Conservation (phyloP, 1,140 invertebrate genomes). For the Sitodiplosis mosellana region DNA sequence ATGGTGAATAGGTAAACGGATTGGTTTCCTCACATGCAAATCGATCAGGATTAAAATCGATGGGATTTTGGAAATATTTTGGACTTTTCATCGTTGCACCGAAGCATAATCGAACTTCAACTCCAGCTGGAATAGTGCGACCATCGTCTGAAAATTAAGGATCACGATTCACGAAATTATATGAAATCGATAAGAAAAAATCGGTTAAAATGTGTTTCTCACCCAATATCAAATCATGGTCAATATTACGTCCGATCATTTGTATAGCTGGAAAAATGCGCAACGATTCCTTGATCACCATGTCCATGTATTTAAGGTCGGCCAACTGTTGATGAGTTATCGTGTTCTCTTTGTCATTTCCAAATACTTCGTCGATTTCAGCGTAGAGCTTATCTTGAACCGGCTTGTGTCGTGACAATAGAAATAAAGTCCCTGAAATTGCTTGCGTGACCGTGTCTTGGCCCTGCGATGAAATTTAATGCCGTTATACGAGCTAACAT, state of each 20-base stretch:
- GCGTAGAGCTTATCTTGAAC: slow-evolving; percentile 2
- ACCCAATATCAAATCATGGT: slow-evolving; percentile 35
- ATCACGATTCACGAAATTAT: not conserved
- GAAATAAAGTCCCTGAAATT: slow-evolving; percentile 1
- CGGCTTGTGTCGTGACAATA: not conserved
- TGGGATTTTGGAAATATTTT: slow-evolving; percentile 34
- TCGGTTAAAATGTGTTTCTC: not conserved
- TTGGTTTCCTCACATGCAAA: slow-evolving; percentile 28
- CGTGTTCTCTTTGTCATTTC: not conserved
- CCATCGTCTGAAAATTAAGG: slow-evolving; percentile 9
- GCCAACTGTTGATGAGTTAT: not conserved
- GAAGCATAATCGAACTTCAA: slow-evolving; percentile 21
- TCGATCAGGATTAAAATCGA: slow-evolving; percentile 40
- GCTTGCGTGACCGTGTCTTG: slow-evolving; percentile 5
- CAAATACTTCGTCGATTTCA: slow-evolving; percentile 4
- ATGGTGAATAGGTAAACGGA: slow-evolving; percentile 36
- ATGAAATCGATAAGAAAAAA: not conserved
- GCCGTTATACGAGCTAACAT: too few relatives aligned
- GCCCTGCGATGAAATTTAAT: slow-evolving; percentile 34
- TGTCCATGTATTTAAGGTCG: slow-evolving; percentile 41
- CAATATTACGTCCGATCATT: slow-evolving; percentile 39
- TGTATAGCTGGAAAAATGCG: slow-evolving; percentile 49
- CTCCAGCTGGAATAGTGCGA: slow-evolving; percentile 23
- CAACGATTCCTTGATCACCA: slow-evolving; percentile 40
- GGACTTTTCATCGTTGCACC: slow-evolving; percentile 30